Evolutionary conservation across 2,113 vertebrate genomes (phyloP), one percentile per base, ranked within the genome.

Genomic region (Todiramphus saurophagus): DNA sequence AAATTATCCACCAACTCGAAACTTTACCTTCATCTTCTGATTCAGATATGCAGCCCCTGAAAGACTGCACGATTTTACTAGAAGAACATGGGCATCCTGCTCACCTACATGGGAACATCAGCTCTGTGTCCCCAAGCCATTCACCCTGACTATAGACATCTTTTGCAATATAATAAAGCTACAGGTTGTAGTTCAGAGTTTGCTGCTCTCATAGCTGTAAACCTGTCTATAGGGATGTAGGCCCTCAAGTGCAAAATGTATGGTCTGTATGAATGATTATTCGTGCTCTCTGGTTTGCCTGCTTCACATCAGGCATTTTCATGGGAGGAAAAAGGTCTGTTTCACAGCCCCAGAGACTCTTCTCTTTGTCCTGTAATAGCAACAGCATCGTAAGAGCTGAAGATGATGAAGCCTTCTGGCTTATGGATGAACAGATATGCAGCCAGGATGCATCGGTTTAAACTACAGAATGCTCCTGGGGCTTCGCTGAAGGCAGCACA

Each of bases 251-350:
- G 16, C 37, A 13, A 1, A 2, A 16, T 33, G 27, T 13, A 79
- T 31, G 53, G 28, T 53, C 27, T 53, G 51, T 53, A 28, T 28
- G 51, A 53, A 27, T 53, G 27, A 35, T 17, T 13, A 4, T 20
- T 66, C 10, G 4, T 7, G 18, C 11, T 50, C 5, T 12, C 35
- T 69, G 4, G 24, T 16, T 41, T 50, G 11, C 17, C 55, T 64
- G 24, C 70, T 56, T 44, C 28, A 50, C 14, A 28, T 43, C 35
- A 44, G 66, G 25, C 33, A 6, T 19, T 51, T 37, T 4, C 18
- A 11, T 1, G 5, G 7, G 31, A 68, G 24, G 24, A n/a, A 63
- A 50, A 0, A 1, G 10, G 9, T 44, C 2, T 30, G 17, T 33
- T 80, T 23, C 77, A 50, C 39, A 77, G 64, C 35, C 8, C n/a